Base-by-base conservation (phyloP, 2,113 vertebrate genomes). In the Gadus macrocephalus region DNA sequence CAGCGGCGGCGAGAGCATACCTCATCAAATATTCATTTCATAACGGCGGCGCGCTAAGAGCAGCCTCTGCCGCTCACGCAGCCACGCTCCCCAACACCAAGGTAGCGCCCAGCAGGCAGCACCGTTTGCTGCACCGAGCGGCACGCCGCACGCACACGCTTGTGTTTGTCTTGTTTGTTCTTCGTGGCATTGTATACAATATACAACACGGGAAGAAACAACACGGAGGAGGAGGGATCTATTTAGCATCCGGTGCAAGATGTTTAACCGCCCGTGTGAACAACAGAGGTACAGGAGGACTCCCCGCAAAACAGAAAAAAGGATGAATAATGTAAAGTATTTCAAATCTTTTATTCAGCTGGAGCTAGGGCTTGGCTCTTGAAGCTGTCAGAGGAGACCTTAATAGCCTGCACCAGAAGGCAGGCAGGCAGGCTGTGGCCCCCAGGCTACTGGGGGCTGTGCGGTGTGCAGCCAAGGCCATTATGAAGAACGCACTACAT, bases 21-120 rank as follows among this genome's bases (percentile, higher is more conserved):
- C 89, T 92, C 90, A 93, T 92, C 88, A 93, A 92, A 92, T 92
- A 92, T 93, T 91, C 83, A 91, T 92, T 88, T 91, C 84, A 91
- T 89, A 91, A 89, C 73, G 78, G 81, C 82, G 68, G 82, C 84
- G 78, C 83, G 84, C 87, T 85, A 90, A 92, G 89, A 87, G 85
- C 66, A 71, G 85, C 80, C 77, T 70, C 77, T 49, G 7, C 42
- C 42, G 42, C 42, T 14, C 2, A 6, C 42, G 42, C 42, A 1
- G 12, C 42, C 6, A 49, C 1, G 42, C 42, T 49, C 42, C 42
- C 42, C 8, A 49, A 49, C 42, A 49, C 42, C 6, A 12, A 2
- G 42, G 42, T 49, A 49, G 42, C 55, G 15, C 59, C 64, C 62
- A 35, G 65, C 58, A 62, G 64, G 35, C 64, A 64, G 25, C 4